A percentile compares a stretch with the other conserved stretches of the same genome.
Conservation (phyloP, 2,113 vertebrate species). For the Hippocampus zosterae region DNA sequence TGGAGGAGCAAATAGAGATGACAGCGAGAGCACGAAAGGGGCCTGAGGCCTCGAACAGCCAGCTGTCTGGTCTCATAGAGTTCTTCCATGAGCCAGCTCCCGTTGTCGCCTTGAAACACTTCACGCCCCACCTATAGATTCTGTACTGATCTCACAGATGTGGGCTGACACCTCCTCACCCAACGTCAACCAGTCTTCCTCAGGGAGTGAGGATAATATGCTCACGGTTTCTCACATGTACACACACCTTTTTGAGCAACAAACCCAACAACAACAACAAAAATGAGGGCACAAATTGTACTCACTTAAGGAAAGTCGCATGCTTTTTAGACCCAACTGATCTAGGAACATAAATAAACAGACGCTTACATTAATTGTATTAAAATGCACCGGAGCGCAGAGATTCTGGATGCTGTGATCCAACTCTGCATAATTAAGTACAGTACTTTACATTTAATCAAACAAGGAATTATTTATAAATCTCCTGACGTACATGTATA, state of each 20-base stretch:
- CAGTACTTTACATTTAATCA: conserved; percentile 17
- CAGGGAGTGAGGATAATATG: conserved; percentile 5
- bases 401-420: neutral
- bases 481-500: neutral
- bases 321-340: conserved; percentile 27
- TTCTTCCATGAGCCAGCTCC: conserved; percentile 22
- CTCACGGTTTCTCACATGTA: conserved; percentile 14
- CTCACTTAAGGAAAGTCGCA: conserved; percentile 13
- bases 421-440: conserved; percentile 24
- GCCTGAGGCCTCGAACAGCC: conserved; percentile 44
- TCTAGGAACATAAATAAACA: conserved; percentile 46
- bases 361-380: conserved; percentile 18
- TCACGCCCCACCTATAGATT: conserved; percentile 5
- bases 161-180: conserved; percentile 25
- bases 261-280: neutral
- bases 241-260: neutral
- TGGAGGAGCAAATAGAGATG: conserved; percentile 33
- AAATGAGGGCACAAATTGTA: no score
- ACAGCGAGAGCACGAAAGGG: conserved; percentile 35
- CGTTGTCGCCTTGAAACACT: conserved; percentile 16
- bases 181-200: neutral
- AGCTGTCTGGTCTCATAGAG: conserved; percentile 50
- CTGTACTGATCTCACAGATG: conserved; percentile 20
- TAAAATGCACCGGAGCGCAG: conserved; percentile 23
- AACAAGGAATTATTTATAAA: conserved; percentile 8